Percentiles rank a stretch among this genome's conserved stretches.
Evolutionary conservation across 2,888 invertebrate genomes (phyloP).

Genomic region (Patella pellucida): DNA sequence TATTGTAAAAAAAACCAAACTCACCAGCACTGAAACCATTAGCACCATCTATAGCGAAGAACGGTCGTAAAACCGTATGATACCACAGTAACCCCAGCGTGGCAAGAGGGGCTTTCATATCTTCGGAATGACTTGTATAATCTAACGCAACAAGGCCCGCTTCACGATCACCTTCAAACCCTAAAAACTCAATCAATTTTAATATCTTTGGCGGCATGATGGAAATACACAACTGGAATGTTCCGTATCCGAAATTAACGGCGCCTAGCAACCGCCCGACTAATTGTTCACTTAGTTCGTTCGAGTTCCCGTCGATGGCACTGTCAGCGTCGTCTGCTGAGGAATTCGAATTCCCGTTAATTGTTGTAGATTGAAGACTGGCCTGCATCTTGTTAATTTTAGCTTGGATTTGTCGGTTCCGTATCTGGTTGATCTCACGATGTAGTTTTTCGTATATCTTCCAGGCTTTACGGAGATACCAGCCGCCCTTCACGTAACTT

Average conservation of each 20-base stretch:
- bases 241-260: constrained; percentile 80
- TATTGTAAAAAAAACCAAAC: neutral
- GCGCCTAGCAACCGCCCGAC: constrained; percentile 77
- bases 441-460: constrained; percentile 79
- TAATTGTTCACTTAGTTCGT: constrained; percentile 64
- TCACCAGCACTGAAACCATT: constrained; percentile 75
- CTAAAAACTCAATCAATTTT: constrained; percentile 78
- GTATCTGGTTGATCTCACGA: constrained; percentile 75
- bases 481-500: constrained; percentile 77
- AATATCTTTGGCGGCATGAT: constrained; percentile 76
- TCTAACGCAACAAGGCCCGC: constrained; percentile 75
- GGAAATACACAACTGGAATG: constrained; percentile 80
- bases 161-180: constrained; percentile 78
- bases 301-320: constrained; percentile 40
- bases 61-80: constrained; percentile 79
- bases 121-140: constrained; percentile 77
- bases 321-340: neutral
- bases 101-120: constrained; percentile 80
- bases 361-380: constrained; percentile 17
- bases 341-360: constrained; percentile 36
- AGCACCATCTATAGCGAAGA: constrained; percentile 78
- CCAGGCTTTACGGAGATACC: constrained; percentile 80
- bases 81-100: constrained; percentile 79
- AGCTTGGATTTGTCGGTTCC: constrained; percentile 64
- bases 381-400: constrained; percentile 25